Evolutionary conservation across 2,888 invertebrate genomes (phyloP).

Genomic region (Chironomus riparius): DNA sequence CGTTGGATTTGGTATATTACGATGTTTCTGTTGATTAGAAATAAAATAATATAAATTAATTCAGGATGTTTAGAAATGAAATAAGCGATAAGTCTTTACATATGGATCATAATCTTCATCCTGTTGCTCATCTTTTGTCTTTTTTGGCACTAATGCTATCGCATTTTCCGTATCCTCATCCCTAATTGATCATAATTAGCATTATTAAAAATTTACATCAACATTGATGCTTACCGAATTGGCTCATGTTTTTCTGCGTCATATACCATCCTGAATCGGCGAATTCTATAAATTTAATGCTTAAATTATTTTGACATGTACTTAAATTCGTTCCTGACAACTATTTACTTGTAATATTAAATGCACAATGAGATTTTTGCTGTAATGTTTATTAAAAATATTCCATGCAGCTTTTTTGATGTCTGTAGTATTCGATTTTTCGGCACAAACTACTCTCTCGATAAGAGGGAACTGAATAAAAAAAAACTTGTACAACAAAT

Average conservation of each 20-base stretch:
- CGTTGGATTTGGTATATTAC: conserved; percentile 58
- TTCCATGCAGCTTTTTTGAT: not conserved
- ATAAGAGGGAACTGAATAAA: not conserved
- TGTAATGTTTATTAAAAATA: not conserved
- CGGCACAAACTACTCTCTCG: conserved; percentile 10
- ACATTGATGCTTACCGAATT: too few relatives aligned
- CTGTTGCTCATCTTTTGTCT: not conserved
- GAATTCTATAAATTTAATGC: too few relatives aligned
- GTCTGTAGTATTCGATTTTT: conserved; percentile 19
- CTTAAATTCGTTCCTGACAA: too few relatives aligned
- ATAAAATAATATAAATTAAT: not conserved
- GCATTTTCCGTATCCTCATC: conserved; percentile 10
- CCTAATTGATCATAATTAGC: not conserved
- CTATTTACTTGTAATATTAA: not conserved
- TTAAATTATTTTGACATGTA: too few relatives aligned
- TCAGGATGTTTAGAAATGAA: not conserved
- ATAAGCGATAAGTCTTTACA: conserved; percentile 15
- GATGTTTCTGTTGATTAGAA: conserved; percentile 40
- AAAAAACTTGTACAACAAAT: not conserved
- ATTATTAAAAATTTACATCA: too few relatives aligned
- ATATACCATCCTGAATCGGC: too few relatives aligned
- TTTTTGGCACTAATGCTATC: not conserved
- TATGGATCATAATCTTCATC: conserved; percentile 54
- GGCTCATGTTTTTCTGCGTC: too few relatives aligned
- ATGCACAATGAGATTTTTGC: not conserved